Conservation (phyloP, 2,888 invertebrate species). For the Pterobdella sp. region DNA sequence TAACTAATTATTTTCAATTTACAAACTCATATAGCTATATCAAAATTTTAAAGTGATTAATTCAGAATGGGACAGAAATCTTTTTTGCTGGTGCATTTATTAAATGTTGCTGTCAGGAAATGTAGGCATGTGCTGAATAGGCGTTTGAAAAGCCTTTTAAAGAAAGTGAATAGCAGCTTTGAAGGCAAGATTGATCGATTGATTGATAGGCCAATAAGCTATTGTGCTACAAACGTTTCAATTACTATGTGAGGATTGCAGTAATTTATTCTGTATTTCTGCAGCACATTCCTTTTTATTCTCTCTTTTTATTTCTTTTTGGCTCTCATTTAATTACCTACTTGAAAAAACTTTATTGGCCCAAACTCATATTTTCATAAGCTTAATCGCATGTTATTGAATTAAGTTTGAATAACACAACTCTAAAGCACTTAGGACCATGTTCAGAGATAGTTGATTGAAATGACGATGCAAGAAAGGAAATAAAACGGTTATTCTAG, state of each 20-base stretch:
- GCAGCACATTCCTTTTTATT: neutral
- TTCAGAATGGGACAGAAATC: too few species aligned
- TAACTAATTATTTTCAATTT: too few species aligned
- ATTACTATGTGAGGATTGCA: conserved; percentile 13
- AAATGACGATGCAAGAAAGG: neutral
- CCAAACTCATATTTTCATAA: neutral
- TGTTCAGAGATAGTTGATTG: neutral
- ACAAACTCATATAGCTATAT: too few species aligned
- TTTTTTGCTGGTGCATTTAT: too few species aligned
- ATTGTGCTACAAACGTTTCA: conserved; percentile 26
- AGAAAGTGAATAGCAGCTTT: conserved; percentile 4
- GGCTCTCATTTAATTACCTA: neutral
- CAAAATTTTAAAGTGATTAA: too few species aligned
- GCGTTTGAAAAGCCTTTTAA: conserved; percentile 7
- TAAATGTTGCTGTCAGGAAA: too few species aligned
- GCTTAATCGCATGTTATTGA: conserved; percentile 12
- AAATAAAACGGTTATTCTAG: neutral
- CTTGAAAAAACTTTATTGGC: conserved; percentile 4
- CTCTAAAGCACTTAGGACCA: neutral
- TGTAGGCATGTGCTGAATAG: too few species aligned
- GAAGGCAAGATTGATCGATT: conserved; percentile 26
- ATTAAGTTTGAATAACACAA: conserved; percentile 6
- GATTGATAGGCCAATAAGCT: conserved; percentile 30
- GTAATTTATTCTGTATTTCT: neutral
- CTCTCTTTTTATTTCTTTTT: neutral